A percentile compares a stretch with the other conserved stretches of the same genome.
Evolutionary conservation across 2,113 vertebrate species (phyloP).

Genomic region (Pampusana beccarii): DNA sequence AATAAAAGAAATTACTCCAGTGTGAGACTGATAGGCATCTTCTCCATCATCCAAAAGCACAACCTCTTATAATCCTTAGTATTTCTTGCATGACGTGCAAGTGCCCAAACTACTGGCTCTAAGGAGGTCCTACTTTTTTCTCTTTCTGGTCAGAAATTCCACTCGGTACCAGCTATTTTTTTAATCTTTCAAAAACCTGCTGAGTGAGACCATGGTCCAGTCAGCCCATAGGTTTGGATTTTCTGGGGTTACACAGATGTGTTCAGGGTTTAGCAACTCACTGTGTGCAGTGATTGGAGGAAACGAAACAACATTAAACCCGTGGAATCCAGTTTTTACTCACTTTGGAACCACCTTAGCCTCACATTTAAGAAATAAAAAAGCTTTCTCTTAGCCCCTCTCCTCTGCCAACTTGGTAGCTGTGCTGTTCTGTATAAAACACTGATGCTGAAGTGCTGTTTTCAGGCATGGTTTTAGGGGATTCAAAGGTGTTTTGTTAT

Average conservation of each 20-base stretch:
- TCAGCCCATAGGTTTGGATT: background rate
- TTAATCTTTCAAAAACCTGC: background rate
- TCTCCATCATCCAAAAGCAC: background rate
- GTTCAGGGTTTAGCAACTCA: background rate
- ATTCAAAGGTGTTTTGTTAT: rapidly evolving
- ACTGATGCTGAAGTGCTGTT: background rate
- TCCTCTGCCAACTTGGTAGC: background rate
- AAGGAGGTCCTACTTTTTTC: background rate
- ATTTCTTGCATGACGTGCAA: rapidly evolving
- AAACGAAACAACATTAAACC: background rate
- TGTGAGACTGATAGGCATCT: background rate
- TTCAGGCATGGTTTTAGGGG: background rate
- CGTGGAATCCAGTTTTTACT: background rate
- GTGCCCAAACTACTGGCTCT: background rate
- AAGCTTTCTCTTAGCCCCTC: background rate
- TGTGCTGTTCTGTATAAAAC: background rate
- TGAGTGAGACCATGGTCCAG: background rate
- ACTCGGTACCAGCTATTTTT: background rate
- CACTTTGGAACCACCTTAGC: background rate
- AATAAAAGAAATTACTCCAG: background rate
- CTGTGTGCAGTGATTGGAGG: background rate
- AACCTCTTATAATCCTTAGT: background rate
- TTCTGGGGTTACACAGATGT: background rate
- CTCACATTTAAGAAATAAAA: background rate
- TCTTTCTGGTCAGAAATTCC: background rate